Evolutionary conservation across 2,113 vertebrate species (phyloP).

Genomic region (Phrynocephalus versicolor): DNA sequence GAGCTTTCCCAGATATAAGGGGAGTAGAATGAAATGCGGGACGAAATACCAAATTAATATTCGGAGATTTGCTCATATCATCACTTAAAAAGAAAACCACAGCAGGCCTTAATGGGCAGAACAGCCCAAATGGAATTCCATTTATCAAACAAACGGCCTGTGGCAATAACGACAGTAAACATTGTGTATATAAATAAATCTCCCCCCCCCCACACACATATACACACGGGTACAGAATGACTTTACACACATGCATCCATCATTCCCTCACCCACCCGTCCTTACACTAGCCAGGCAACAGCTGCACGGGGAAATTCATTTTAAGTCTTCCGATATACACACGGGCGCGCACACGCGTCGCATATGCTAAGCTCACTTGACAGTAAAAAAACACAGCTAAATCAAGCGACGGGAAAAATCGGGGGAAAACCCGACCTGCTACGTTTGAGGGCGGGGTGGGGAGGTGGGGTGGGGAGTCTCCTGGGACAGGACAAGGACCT

Average conservation of each 20-base stretch:
- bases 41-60: no score
- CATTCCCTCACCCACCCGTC: background rate
- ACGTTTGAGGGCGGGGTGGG: no score
- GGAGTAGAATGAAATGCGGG: no score
- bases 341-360: background rate
- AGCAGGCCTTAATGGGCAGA: background rate
- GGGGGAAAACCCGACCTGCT: background rate
- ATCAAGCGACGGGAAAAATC: background rate
- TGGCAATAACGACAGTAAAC: background rate
- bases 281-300: background rate
- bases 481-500: background rate
- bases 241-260: background rate
- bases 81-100: background rate
- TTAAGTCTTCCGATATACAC: background rate
- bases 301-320: background rate
- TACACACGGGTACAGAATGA: background rate
- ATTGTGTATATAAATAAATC: background rate
- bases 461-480: no score
- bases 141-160: background rate
- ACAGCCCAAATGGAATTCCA: background rate
- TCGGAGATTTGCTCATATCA: background rate
- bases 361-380: background rate
- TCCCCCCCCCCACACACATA: background rate
- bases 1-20: no score
- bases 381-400: background rate